phyloP scores from a whole-genome alignment of 2,113 vertebrate species.

The Mohoua ochrocephala region DNA sequence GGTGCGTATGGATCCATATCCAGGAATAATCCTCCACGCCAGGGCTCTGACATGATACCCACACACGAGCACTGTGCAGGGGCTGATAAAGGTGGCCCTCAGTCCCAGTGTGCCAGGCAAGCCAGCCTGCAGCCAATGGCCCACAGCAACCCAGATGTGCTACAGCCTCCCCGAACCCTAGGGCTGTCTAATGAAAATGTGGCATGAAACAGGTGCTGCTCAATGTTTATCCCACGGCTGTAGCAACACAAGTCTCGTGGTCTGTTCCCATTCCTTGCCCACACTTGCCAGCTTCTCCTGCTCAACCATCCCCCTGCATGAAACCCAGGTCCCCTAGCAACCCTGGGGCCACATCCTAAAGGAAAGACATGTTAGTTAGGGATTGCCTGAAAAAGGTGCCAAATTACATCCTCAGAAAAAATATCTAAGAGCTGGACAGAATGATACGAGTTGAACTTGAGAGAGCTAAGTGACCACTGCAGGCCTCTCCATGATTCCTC shows the following conservation, averaged over 20 bases:
- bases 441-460: neutral
- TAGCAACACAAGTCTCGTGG: neutral
- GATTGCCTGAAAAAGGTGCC: neutral
- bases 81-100: neutral
- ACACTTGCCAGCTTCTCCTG: neutral
- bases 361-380: accelerated
- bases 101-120: neutral
- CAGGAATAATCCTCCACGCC: neutral
- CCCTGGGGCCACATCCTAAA: neutral
- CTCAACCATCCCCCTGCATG: neutral
- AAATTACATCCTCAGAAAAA: neutral
- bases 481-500: neutral
- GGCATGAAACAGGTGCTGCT: neutral
- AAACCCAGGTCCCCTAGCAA: neutral
- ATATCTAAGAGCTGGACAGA: neutral
- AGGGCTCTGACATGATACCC: neutral
- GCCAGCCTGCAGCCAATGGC: neutral
- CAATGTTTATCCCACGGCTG: neutral
- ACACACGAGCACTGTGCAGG: accelerated
- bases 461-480: neutral
- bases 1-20: accelerated
- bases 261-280: neutral
- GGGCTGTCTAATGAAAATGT: neutral
- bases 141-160: neutral
- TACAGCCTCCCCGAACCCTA: neutral